Evolutionary conservation across 1,140 invertebrate genomes (phyloP).

Genomic region (Pseudomyrmex gracilis): DNA sequence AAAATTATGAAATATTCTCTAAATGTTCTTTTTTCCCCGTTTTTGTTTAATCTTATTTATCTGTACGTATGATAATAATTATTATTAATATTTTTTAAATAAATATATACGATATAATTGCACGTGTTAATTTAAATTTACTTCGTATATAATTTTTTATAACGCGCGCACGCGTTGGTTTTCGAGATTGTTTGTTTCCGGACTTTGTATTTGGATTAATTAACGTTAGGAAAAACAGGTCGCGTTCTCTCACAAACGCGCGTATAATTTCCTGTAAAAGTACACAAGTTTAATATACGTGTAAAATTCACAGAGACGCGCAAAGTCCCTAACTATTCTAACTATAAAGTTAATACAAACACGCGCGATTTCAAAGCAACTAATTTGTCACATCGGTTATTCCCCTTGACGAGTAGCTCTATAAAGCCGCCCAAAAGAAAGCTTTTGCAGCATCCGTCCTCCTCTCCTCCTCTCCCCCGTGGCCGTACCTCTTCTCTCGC

Average conservation of each 20-base stretch:
- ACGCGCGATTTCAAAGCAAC: slow-evolving; percentile 42
- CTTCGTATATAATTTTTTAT: not conserved
- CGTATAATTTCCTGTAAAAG: slow-evolving; percentile 49
- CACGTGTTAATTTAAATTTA: too few species aligned
- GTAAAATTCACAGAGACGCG: slow-evolving; percentile 29
- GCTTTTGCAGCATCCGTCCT: slow-evolving; percentile 23
- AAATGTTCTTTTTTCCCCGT: too few species aligned
- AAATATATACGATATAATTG: too few species aligned
- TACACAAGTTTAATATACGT: not conserved
- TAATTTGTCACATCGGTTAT: slow-evolving; percentile 58
- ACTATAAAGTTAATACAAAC: slow-evolving; percentile 51
- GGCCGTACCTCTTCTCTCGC: too few species aligned
- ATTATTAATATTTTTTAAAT: too few species aligned
- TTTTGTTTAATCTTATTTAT: not conserved
- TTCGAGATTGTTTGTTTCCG: slow-evolving; percentile 37
- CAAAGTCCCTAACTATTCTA: slow-evolving; percentile 47
- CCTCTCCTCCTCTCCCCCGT: too few species aligned
- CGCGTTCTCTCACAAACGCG: slow-evolving; percentile 14
- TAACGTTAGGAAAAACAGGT: slow-evolving; percentile 11
- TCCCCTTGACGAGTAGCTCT: slow-evolving; percentile 35
- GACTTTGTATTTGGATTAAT: slow-evolving; percentile 21
- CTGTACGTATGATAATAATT: not conserved
- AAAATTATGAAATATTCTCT: too few species aligned
- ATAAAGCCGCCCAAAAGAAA: slow-evolving; percentile 48
- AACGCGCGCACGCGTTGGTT: not conserved